phyloP scores from a whole-genome alignment of 2,888 invertebrate species.

The Koerneria pararmatus region DNA sequence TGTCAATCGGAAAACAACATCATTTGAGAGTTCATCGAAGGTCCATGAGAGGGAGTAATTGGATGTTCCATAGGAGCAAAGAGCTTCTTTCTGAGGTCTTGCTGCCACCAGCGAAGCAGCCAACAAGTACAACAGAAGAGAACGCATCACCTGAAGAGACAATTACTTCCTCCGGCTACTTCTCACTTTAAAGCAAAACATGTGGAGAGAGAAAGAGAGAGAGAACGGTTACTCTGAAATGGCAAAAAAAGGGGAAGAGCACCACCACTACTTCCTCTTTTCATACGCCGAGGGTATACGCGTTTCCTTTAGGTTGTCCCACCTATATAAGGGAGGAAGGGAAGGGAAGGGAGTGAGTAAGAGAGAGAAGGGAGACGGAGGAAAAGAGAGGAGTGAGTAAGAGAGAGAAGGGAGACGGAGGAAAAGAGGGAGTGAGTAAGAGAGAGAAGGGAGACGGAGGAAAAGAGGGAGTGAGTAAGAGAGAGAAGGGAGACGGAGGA shows the following conservation, averaged over 20 bases:
- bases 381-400: not conserved
- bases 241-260: too few relatives aligned
- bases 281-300: too few relatives aligned
- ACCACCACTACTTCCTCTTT: too few relatives aligned
- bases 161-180: too few relatives aligned
- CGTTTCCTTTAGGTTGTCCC: too few relatives aligned
- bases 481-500: not conserved
- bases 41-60: conserved; percentile 36
- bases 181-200: too few relatives aligned
- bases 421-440: not conserved
- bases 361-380: not conserved
- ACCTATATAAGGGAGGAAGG: too few relatives aligned
- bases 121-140: not conserved
- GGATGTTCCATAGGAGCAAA: conserved; percentile 28
- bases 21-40: conserved; percentile 34
- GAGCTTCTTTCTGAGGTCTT: conserved; percentile 10
- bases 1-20: conserved; percentile 38
- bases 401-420: not conserved
- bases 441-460: not conserved
- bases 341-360: too few relatives aligned
- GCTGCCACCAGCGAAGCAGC: conserved; percentile 1
- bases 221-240: too few relatives aligned
- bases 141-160: conserved; percentile 9
- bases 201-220: too few relatives aligned
- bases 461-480: not conserved